Conservation (phyloP, 2,113 vertebrate species). For the Chaetodon trifascialis region DNA sequence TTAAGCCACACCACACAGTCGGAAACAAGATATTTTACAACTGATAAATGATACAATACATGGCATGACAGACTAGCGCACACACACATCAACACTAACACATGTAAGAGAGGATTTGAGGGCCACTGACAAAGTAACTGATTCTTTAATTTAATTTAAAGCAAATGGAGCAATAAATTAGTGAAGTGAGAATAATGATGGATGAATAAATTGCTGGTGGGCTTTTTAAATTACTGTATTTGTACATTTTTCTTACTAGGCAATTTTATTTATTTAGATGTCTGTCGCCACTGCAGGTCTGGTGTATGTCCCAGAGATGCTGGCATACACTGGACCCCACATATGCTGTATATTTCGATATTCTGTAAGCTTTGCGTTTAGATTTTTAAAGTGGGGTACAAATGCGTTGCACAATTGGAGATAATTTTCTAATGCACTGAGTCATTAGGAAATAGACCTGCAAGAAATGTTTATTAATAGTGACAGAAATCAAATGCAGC, state of each 20-base stretch:
- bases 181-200: neutral
- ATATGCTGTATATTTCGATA: neutral
- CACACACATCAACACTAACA: neutral
- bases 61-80: neutral
- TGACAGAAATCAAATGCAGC: constrained; percentile 60
- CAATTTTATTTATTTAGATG: neutral
- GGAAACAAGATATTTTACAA: neutral
- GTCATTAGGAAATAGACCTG: constrained; percentile 34
- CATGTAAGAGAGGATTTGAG: neutral
- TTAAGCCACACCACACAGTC: neutral
- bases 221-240: neutral
- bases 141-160: neutral
- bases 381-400: neutral
- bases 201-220: neutral
- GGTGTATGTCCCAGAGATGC: neutral
- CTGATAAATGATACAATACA: neutral
- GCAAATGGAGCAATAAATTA: neutral
- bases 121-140: neutral
- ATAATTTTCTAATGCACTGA: constrained; percentile 21
- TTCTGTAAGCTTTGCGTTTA: neutral
- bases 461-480: constrained; percentile 54
- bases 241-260: neutral
- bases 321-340: neutral
- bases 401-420: neutral
- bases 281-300: neutral